Conservation (phyloP, 2,888 invertebrate genomes). For the Sinhomidia bicolor region DNA sequence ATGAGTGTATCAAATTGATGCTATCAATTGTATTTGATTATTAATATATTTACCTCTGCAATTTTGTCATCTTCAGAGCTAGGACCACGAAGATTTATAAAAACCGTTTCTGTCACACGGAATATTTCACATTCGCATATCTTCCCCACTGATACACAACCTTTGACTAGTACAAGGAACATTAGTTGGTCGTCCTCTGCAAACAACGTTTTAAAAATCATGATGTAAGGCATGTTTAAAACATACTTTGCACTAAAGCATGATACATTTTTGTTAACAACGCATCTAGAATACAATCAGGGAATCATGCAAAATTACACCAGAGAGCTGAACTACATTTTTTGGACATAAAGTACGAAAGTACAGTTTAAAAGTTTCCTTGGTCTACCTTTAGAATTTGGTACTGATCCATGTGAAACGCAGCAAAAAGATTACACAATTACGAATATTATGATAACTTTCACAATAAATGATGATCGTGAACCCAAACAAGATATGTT, state of each 20-base stretch:
- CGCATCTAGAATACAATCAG: no score
- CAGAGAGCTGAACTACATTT: no score
- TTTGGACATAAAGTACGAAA: neutral
- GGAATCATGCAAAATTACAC: neutral
- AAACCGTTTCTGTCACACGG: slow-evolving; percentile 95
- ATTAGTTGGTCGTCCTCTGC: slow-evolving; percentile 89
- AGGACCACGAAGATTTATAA: slow-evolving; percentile 92
- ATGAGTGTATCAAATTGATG: no score
- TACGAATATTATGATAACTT: neutral
- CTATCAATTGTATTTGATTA: neutral
- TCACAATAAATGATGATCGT: neutral
- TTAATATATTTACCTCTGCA: slow-evolving; percentile 85
- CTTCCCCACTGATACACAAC: slow-evolving; percentile 98
- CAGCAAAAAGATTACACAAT: slow-evolving; percentile 55
- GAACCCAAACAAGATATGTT: no score
- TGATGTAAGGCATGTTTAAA: no score
- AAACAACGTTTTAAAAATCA: no score
- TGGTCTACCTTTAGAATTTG: slow-evolving; percentile 77
- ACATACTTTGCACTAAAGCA: no score
- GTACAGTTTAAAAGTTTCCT: slow-evolving; percentile 17
- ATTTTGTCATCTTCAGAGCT: slow-evolving; percentile 85
- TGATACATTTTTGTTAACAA: no score
- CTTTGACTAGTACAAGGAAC: slow-evolving; percentile 96
- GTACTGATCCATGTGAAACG: slow-evolving; percentile 68
- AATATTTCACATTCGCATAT: slow-evolving; percentile 97